Evolutionary conservation across 2,888 invertebrate genomes (phyloP).

Genomic region (Acanthoscelides obtectus): DNA sequence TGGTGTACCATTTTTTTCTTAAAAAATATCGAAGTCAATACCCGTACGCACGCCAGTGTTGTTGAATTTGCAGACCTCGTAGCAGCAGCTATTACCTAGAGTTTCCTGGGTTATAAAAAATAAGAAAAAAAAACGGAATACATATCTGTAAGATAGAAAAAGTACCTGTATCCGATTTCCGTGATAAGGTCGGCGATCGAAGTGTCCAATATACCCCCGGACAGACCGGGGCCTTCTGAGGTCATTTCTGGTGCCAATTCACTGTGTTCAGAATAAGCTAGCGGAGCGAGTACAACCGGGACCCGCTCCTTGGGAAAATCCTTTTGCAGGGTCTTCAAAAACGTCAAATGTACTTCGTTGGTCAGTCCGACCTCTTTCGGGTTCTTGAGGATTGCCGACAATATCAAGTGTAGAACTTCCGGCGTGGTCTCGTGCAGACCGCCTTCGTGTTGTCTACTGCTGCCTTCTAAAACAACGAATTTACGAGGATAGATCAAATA

Average conservation of each 20-base stretch:
- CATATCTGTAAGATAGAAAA: neutral
- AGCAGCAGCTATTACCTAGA: too few relatives aligned
- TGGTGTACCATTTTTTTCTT: too few relatives aligned
- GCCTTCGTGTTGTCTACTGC: conserved; percentile 64
- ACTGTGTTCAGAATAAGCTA: conserved; percentile 77
- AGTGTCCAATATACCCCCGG: conserved; percentile 59
- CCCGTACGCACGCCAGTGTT: too few relatives aligned
- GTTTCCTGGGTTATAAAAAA: too few relatives aligned
- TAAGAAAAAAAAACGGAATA: neutral
- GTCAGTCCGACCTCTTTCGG: conserved; percentile 63
- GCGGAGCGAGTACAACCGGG: conserved; percentile 84
- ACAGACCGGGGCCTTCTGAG: conserved; percentile 56
- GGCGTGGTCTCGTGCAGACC: conserved; percentile 88
- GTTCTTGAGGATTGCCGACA: conserved; percentile 58
- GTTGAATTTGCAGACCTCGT: too few relatives aligned
- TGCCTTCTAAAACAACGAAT: too few relatives aligned
- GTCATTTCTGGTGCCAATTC: conserved; percentile 63
- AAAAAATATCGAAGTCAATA: too few relatives aligned
- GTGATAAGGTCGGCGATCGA: conserved; percentile 83
- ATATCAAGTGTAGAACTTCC: conserved; percentile 80
- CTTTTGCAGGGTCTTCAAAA: conserved; percentile 73
- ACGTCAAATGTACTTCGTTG: conserved; percentile 71
- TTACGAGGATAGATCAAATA: too few relatives aligned
- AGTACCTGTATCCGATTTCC: conserved; percentile 67
- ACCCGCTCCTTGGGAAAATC: conserved; percentile 87